Evolutionary conservation across 2,888 invertebrate species (phyloP), one percentile per base, ranked within the genome.

Genomic region (Aplocera efformata): DNA sequence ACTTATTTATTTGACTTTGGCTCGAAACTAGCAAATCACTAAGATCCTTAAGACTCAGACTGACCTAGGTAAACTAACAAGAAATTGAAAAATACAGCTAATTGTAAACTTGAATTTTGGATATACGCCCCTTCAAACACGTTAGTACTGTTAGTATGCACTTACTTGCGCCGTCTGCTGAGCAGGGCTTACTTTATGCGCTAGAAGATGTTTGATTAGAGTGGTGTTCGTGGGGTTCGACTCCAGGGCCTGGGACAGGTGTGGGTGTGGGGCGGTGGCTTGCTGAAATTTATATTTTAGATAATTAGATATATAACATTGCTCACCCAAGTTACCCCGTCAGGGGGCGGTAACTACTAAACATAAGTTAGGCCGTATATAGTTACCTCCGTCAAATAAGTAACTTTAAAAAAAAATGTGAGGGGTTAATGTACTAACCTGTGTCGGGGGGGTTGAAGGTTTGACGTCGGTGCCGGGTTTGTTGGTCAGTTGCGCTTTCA

Each of bases 181-280:
- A 69, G 81, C 80, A 46, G 90, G 90, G 89, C 90, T 90, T 86
- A 97, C 96, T 93, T 98, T 98, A 84, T 95, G 96, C 63, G 98
- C 98, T 79, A 98, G 89, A 57, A 98, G 91, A 85, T 96, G 97
- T 86, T 98, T 98, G 76, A 98, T 97, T 60, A 97, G 90, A 45
- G 96, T 95, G 35, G 96, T 94, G 68, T 92, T 92, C 41, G 91
- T 91, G 4, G 73, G 70, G 25, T 49, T 63, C 25, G 76, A 57
- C 44, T 86, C 83, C 26, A 81, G 56, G 3, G 79, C 75, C 43
- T 79, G 85, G 3, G 75, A 64, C 1, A 76, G 61, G 34, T 72
- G 75, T 17, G 72, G 72, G 26, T 31, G 53, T 78, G 83, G 0
- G 68, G 25, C 13, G 1, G 56, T 17, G 9, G 60, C 22, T 9